Evolutionary conservation across 2,888 invertebrate species (phyloP), one percentile per base, ranked within the genome.

Genomic region (Lepidonotus clava): DNA sequence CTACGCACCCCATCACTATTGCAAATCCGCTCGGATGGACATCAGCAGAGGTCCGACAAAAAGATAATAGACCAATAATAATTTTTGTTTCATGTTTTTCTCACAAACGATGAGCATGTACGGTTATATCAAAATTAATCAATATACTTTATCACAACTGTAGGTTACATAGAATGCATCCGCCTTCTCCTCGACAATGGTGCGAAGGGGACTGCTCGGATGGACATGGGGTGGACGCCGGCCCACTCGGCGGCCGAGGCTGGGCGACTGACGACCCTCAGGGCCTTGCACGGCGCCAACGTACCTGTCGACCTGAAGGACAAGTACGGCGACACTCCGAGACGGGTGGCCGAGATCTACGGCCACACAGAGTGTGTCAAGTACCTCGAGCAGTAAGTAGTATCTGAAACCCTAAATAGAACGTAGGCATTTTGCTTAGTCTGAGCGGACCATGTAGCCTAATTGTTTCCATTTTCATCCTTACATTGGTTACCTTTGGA

Each of bases 231-330:
- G 0, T 93, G 93, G 93, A 93, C 93, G 0, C 93, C 93, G 34
- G 93, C 93, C 6, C 93, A 93, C 89, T 92, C 90, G 83, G 93
- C 93, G 1, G 93, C 93, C 1, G 93, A 93, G 89, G 90, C 92
- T 4, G 93, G 93, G 8, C 91, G 91, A 76, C 53, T 93, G 21
- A 90, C 90, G 0, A 91, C 90, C 0, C 87, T 93, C 24, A 84
- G 92, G 36, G 92, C 92, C 5, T 91, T 93, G 11, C 90, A 91
- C 77, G 90, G 86, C 40, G 91, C 92, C n/a, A 89, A 90, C 53
- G 89, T 92, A 18, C 90, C 92, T 6, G 87, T 93, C 4, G 90
- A 91, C 83, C 88, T 90, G 34, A 90, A 90, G 85, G 92, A 93
- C 88, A 91, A 91, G 66, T 92, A 91, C 85, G 93, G 93, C 0